Conservation (phyloP, 2,797 vertebrate species). For the Sciaenops ocellatus region DNA sequence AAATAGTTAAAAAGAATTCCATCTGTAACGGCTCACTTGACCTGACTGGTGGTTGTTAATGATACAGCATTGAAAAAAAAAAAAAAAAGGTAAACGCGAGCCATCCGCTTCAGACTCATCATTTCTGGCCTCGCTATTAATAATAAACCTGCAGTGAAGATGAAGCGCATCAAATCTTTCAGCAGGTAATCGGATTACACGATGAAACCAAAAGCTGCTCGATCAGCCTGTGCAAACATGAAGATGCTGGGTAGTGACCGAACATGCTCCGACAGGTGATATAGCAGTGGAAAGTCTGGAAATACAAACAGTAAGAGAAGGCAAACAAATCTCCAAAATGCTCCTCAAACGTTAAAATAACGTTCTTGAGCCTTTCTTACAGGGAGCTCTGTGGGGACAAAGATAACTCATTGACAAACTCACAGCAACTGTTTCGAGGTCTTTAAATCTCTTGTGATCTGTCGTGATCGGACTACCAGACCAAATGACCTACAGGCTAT, state of each 20-base stretch:
- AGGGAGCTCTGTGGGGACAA: background rate
- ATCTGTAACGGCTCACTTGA: conserved; percentile 60
- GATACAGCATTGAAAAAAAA: conserved; percentile 40
- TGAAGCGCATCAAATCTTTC: conserved; percentile 61
- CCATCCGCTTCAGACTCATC: conserved; percentile 13
- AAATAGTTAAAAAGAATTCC: conserved; percentile 59
- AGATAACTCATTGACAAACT: background rate
- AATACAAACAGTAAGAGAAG: conserved; percentile 28
- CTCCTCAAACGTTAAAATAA: background rate
- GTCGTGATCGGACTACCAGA: background rate
- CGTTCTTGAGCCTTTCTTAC: too few relatives aligned
- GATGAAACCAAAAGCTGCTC: conserved; percentile 63
- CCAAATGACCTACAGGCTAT: background rate
- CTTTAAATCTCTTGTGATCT: conserved; percentile 1
- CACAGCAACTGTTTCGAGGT: background rate
- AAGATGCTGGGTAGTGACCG: conserved; percentile 58
- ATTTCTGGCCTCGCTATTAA: conserved; percentile 44
- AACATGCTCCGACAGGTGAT: conserved; percentile 69
- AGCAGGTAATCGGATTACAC: conserved; percentile 64
- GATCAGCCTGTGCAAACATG: conserved; percentile 70
- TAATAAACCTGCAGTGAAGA: conserved; percentile 39
- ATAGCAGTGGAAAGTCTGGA: conserved; percentile 10
- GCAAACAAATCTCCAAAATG: conserved; percentile 10
- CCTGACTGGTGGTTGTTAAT: conserved; percentile 50
- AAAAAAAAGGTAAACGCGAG: conserved; percentile 53